phyloP scores from a whole-genome alignment of 2,113 vertebrate genomes.

The Phylloscopus trochiloides region DNA sequence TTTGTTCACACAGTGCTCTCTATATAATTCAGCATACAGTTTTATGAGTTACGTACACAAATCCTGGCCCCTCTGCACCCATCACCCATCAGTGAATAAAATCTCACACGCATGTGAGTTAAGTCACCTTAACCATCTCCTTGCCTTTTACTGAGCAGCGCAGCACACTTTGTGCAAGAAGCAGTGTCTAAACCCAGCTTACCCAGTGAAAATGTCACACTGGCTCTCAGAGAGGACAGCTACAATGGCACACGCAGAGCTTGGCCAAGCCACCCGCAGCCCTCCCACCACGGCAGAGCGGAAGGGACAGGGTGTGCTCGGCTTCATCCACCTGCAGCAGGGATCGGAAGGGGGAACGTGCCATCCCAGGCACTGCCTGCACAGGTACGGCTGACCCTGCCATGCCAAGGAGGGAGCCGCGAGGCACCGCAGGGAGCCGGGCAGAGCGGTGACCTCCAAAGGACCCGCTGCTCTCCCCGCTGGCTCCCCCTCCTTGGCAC shows the following conservation, averaged over 20 bases:
- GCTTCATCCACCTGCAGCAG: background rate
- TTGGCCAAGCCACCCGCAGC: fast-evolving
- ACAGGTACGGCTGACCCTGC: background rate
- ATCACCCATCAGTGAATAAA: background rate
- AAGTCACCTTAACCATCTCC: background rate
- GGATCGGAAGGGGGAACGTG: fast-evolving
- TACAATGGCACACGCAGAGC: fast-evolving
- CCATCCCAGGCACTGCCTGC: fast-evolving
- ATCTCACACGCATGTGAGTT: fast-evolving
- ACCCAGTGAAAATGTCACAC: fast-evolving
- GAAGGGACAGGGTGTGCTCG: fast-evolving
- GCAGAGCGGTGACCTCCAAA: background rate
- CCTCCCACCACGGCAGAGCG: fast-evolving
- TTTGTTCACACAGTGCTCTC: fast-evolving
- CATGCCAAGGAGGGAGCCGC: fast-evolving
- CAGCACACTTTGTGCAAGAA: fast-evolving
- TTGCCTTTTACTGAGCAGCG: background rate
- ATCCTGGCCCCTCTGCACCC: background rate
- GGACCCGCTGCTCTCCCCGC: background rate
- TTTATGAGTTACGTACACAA: background rate
- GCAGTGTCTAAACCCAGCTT: background rate
- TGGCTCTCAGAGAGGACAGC: fast-evolving
- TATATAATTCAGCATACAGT: background rate
- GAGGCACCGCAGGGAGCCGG: background rate
- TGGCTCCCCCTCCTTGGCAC: background rate